Evolutionary conservation across 1,140 invertebrate genomes (phyloP), one percentile per base, ranked within the genome.

Genomic region (Drosophila ficusphila): DNA sequence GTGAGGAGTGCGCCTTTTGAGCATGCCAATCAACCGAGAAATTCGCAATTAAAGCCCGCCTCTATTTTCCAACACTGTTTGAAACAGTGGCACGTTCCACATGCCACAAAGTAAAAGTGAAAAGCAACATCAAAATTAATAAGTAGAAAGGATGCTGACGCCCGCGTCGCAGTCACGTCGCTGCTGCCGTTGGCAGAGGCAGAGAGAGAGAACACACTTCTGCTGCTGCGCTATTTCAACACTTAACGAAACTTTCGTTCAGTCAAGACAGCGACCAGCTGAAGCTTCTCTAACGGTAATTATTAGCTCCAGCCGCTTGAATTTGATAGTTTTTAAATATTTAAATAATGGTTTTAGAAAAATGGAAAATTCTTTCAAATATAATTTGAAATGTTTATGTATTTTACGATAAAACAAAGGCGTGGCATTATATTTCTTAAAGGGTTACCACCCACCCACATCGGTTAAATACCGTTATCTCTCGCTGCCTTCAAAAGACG

Each of bases 81-180:
- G 16, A 44, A 36, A 38, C 49, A 53, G n/a, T n/a, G n/a, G 54
- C 81, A 86, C 72, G 71, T 79, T 81, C 62, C 68, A 71, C 81
- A 81, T 71, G 69, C 76, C 82, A 81, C 82, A 82, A 88, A 88
- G 83, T 89, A 88, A 88, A 88, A 88, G 82, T 88, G 82, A 88
- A 88, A 88, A 88, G 83, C 83, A 88, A 78, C 83, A 86, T 82
- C 69, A 88, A 88, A 86, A 86, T 88, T 81, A 86, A 86, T 81
- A 86, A 88, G 82, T 86, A 81, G 76, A 86, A 85, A 81, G 81
- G 81, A 86, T 86, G 81, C 81, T 88, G 64, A 54, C 54, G 67
- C 34, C 42, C 27, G 51, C 78, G 23, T 31, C 58, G 56, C 69
- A 11, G 51, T 41, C 33, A 34, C 75, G 70, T 46, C 56, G 36